Conservation (phyloP, 2,888 invertebrate species). For the Apodemia zela region DNA sequence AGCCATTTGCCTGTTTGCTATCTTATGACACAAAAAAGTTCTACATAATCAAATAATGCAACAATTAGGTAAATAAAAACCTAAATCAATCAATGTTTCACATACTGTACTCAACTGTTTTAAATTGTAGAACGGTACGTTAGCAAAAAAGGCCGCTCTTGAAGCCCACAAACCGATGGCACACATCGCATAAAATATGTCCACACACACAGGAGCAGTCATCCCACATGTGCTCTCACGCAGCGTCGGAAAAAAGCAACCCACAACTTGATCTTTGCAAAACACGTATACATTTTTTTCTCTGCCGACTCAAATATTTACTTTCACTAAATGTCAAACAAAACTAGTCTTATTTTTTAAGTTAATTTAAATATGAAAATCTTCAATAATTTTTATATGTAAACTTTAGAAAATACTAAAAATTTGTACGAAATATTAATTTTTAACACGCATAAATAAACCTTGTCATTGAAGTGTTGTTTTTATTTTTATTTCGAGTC, state of each 20-base stretch:
- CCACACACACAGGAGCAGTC: constrained; percentile 50
- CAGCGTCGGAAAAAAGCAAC: constrained; percentile 57
- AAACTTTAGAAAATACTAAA: too few relatives aligned
- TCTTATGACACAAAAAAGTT: too few relatives aligned
- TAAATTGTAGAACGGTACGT: background rate
- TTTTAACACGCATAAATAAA: too few relatives aligned
- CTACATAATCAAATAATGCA: background rate
- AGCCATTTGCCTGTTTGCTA: too few relatives aligned
- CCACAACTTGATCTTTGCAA: constrained; percentile 31
- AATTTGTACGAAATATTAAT: too few relatives aligned
- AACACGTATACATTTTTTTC: constrained; percentile 22
- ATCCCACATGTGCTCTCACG: constrained; percentile 68
- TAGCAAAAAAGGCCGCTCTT: constrained; percentile 44
- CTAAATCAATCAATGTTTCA: too few relatives aligned
- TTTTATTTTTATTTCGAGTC: too few relatives aligned
- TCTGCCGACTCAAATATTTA: background rate
- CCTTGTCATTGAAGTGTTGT: too few relatives aligned
- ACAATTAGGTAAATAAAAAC: too few relatives aligned
- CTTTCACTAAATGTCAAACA: background rate
- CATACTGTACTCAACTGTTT: background rate
- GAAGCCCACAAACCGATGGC: constrained; percentile 45
- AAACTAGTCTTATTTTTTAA: background rate
- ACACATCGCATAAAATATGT: constrained; percentile 45
- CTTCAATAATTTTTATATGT: too few relatives aligned
- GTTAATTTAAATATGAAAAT: background rate